phyloP scores from a whole-genome alignment of 2,797 vertebrate genomes.

The Sciaenops ocellatus region DNA sequence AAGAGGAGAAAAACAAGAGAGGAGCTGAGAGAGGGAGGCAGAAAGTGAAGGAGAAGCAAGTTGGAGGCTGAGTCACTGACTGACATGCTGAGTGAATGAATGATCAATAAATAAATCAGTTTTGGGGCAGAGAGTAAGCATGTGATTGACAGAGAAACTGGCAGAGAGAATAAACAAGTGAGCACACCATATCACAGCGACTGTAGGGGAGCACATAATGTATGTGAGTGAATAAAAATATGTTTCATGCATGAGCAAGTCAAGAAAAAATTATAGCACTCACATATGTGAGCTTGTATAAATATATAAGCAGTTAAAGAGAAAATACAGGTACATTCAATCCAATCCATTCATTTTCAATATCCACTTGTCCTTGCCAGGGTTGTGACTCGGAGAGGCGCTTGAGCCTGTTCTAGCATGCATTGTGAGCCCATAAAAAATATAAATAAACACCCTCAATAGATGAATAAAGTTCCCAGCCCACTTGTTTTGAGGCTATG shows the following conservation, averaged over 20 bases:
- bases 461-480: not conserved
- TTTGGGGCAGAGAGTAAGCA: conserved; percentile 35
- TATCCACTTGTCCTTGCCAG: not conserved
- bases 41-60: not conserved
- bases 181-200: not conserved
- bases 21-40: conserved; percentile 1
- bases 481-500: not conserved
- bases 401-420: not conserved
- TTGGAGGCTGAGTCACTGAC: conserved; percentile 42
- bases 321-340: not conserved
- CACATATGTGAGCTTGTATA: not conserved
- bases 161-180: conserved; percentile 28
- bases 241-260: conserved; percentile 3
- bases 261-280: not conserved
- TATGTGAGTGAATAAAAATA: conserved; percentile 16
- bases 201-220: not conserved
- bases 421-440: not conserved
- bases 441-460: not conserved
- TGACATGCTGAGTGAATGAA: conserved; percentile 50
- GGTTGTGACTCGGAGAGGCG: not conserved
- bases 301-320: not conserved
- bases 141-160: conserved; percentile 47
- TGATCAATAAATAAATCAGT: conserved; percentile 64
- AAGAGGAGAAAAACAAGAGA: conserved; percentile 25
- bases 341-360: not conserved